Evolutionary conservation across 2,888 invertebrate genomes (phyloP).

Genomic region (Eilema sororculum): DNA sequence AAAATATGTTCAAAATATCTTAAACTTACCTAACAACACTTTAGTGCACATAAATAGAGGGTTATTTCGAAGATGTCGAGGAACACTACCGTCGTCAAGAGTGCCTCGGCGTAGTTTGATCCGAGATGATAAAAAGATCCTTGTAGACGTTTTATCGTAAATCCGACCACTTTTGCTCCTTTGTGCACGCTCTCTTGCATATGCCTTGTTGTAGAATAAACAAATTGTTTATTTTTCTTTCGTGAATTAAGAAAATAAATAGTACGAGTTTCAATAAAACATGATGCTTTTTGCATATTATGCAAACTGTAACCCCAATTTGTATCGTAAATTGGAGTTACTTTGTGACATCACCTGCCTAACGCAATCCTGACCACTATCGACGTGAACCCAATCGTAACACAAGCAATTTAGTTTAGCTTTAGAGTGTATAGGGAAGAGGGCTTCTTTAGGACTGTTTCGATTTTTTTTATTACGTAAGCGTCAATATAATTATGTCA

Average conservation of each 20-base stretch:
- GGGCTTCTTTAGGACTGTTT: too few species aligned
- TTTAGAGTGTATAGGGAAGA: too few species aligned
- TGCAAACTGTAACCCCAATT: not conserved
- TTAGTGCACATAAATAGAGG: slow-evolving; percentile 1
- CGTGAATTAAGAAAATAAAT: too few species aligned
- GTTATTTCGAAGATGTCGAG: not conserved
- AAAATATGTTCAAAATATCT: not conserved
- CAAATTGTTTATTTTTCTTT: not conserved
- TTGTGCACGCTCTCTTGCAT: not conserved
- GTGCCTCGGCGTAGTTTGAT: slow-evolving; percentile 37
- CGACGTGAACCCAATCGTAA: too few species aligned
- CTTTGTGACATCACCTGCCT: too few species aligned
- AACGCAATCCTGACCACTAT: too few species aligned
- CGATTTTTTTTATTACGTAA: too few species aligned
- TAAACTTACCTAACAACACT: not conserved
- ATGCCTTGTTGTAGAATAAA: not conserved
- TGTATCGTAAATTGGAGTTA: too few species aligned
- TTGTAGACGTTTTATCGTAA: slow-evolving; percentile 14
- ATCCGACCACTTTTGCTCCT: not conserved
- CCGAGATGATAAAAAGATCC: slow-evolving; percentile 24
- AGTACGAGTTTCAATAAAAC: not conserved
- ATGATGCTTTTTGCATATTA: not conserved
- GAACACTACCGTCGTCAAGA: slow-evolving; percentile 3
- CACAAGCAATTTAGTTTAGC: too few species aligned
- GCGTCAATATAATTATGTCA: too few species aligned